Percentiles rank a stretch among this genome's conserved stretches.
Evolutionary conservation across 2,113 vertebrate genomes (phyloP).

Genomic region (human (Homo sapiens)): GRCh38 chr6:128332001-128332500

Average conservation of each 20-base stretch:
- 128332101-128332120: neutral
- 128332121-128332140: neutral
- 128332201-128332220: neutral
- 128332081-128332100: neutral
- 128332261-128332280: neutral
- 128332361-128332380: neutral
- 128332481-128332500: neutral
- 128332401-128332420: neutral
- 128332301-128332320: neutral
- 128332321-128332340: neutral
- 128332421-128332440: neutral
- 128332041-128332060: neutral
- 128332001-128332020: neutral
- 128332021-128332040: neutral
- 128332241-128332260: neutral
- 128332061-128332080: neutral
- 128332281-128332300: neutral
- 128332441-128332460: neutral
- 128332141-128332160: neutral
- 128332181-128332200: neutral
- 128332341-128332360: neutral
- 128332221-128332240: neutral
- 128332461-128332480: neutral
- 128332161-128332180: neutral
- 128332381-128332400: neutral